These are phyloP conservation scores for Microchrysa polita DNA, from an alignment of 2,888 invertebrate genomes.

Conservation along the genomic window DNA sequence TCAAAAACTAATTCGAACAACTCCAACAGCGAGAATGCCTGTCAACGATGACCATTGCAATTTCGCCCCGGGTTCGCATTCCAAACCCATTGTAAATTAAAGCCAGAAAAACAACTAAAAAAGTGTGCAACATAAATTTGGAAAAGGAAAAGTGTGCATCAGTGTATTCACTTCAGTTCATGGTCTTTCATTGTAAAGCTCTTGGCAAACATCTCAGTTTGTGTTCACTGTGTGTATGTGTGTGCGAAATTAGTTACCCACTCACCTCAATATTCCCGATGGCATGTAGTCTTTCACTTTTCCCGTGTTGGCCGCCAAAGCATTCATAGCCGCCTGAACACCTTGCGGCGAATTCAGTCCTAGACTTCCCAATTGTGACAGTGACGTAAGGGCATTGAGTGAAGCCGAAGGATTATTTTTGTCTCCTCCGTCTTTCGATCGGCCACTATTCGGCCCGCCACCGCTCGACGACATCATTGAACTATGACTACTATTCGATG, in stretches of 20 bases:
- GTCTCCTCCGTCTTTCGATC: slow-evolving; percentile 57
- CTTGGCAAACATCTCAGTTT: too few species aligned
- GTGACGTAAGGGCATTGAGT: slow-evolving; percentile 62
- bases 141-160: too few species aligned
- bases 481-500: slow-evolving; percentile 38
- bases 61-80: too few species aligned
- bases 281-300: slow-evolving; percentile 64
- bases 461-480: slow-evolving; percentile 43
- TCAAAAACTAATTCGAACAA: too few species aligned
- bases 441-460: slow-evolving; percentile 50
- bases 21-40: too few species aligned
- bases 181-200: too few species aligned
- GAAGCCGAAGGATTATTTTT: slow-evolving; percentile 61
- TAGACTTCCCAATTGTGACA: slow-evolving; percentile 62
- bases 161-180: too few species aligned
- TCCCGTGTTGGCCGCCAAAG: slow-evolving; percentile 61
- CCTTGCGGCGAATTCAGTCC: slow-evolving; percentile 64
- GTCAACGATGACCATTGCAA: too few species aligned
- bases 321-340: slow-evolving; percentile 65
- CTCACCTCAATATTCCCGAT: slow-evolving; percentile 66
- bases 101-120: too few species aligned
- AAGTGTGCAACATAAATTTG: too few species aligned
- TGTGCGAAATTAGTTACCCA: neutral
- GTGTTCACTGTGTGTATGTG: neutral
- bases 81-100: too few species aligned